A percentile compares a stretch with the other conserved stretches of the same genome.
phyloP scores from a whole-genome alignment of 2,797 vertebrate species.

The Cirrhinus mrigala region DNA sequence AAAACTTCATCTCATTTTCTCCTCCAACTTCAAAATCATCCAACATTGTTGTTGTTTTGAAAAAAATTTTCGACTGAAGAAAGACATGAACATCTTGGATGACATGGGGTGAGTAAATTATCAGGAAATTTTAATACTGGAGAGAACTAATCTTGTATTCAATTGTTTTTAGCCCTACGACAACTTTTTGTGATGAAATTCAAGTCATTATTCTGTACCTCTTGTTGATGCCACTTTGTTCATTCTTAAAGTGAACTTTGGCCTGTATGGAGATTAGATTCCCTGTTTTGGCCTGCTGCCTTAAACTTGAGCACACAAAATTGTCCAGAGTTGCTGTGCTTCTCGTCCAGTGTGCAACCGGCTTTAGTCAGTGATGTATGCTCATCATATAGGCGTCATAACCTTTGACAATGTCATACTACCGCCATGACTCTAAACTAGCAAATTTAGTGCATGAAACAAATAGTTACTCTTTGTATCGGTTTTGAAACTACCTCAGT shows the following conservation, averaged over 20 bases:
- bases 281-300: neutral
- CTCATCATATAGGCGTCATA: neutral
- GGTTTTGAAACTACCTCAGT: slow-evolving; percentile 56
- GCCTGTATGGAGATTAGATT: neutral
- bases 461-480: slow-evolving; percentile 24
- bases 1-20: no score
- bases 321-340: neutral
- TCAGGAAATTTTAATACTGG: no score
- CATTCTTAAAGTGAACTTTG: neutral
- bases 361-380: no score
- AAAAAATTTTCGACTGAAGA: no score
- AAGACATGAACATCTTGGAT: no score
- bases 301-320: slow-evolving; percentile 1
- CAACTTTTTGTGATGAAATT: neutral
- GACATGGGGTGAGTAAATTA: no score
- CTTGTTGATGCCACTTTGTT: neutral
- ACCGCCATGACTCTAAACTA: neutral
- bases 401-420: no score
- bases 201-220: neutral
- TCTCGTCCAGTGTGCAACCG: neutral
- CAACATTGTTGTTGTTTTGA: no score
- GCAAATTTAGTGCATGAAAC: neutral
- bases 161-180: neutral
- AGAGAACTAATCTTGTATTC: no score
- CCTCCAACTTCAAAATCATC: no score